These are phyloP conservation scores for Diarsia dahlii DNA, from an alignment of 2,888 invertebrate species.

Conservation along the genomic window DNA sequence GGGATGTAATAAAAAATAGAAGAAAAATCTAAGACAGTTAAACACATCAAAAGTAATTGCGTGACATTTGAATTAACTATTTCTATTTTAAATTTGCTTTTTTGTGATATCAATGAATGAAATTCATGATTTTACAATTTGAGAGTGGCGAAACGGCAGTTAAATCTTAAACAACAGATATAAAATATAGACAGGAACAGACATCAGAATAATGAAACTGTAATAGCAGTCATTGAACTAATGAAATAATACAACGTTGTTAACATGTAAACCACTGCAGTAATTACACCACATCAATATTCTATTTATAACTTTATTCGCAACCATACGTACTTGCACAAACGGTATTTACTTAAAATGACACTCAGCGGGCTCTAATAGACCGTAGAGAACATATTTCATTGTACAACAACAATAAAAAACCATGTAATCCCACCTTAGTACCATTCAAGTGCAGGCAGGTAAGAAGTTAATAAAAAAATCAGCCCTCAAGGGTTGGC, in stretches of 20 bases:
- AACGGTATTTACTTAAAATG: slow-evolving; percentile 48
- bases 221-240: not conserved
- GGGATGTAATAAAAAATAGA: slow-evolving; percentile 46
- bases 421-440: slow-evolving; percentile 73
- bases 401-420: slow-evolving; percentile 69
- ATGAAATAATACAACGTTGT: slow-evolving; percentile 16
- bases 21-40: slow-evolving; percentile 32
- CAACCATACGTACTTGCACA: slow-evolving; percentile 21
- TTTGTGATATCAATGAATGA: not conserved
- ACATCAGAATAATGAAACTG: not conserved
- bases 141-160: not conserved
- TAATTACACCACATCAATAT: slow-evolving; percentile 24
- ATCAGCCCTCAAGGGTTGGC: slow-evolving; percentile 78
- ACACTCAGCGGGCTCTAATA: slow-evolving; percentile 60
- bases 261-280: slow-evolving; percentile 11
- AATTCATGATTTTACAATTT: not conserved
- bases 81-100: not conserved
- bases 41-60: slow-evolving; percentile 17
- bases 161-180: not conserved
- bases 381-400: slow-evolving; percentile 64
- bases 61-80: slow-evolving; percentile 15
- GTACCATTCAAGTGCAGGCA: slow-evolving; percentile 70
- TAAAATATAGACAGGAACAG: not conserved
- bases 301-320: slow-evolving; percentile 34
- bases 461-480: slow-evolving; percentile 79